Conservation (phyloP, 1,140 invertebrate species). For the Andricus grossulariae region DNA sequence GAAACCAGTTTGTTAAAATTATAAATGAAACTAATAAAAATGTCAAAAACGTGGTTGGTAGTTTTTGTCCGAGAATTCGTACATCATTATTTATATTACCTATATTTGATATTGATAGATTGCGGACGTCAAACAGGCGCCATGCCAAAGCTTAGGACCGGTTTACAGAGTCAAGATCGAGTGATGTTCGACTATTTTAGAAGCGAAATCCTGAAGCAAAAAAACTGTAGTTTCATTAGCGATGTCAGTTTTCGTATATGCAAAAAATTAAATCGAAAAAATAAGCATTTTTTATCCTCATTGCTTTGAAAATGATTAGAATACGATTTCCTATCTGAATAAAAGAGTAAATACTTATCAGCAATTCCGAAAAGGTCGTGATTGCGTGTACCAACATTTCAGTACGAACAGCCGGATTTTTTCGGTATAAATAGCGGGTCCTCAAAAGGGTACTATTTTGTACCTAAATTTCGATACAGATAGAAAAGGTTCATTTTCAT, state of each 20-base stretch:
- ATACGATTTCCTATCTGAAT: too few species aligned
- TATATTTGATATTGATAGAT: conserved; percentile 28
- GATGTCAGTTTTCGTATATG: neutral
- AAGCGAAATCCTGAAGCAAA: neutral
- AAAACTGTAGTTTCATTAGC: neutral
- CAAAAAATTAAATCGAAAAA: neutral
- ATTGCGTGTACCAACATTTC: too few species aligned
- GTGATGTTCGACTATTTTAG: conserved; percentile 20
- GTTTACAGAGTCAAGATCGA: conserved; percentile 15
- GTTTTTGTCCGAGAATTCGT: conserved; percentile 23
- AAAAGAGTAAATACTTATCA: too few species aligned
- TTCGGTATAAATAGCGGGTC: too few species aligned
- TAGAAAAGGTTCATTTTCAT: too few species aligned
- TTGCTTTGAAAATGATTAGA: too few species aligned
- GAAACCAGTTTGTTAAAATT: neutral
- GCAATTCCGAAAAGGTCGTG: too few species aligned
- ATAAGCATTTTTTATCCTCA: too few species aligned
- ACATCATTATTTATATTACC: conserved; percentile 28
- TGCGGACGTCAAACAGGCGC: conserved; percentile 27
- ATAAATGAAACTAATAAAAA: conserved; percentile 4
- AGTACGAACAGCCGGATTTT: too few species aligned
- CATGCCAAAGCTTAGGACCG: conserved; percentile 24
- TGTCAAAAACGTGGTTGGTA: conserved; percentile 23
- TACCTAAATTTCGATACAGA: too few species aligned
- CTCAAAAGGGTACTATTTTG: too few species aligned